Evolutionary conservation across 2,888 invertebrate genomes (phyloP).

Genomic region (Drosophila anceps): DNA sequence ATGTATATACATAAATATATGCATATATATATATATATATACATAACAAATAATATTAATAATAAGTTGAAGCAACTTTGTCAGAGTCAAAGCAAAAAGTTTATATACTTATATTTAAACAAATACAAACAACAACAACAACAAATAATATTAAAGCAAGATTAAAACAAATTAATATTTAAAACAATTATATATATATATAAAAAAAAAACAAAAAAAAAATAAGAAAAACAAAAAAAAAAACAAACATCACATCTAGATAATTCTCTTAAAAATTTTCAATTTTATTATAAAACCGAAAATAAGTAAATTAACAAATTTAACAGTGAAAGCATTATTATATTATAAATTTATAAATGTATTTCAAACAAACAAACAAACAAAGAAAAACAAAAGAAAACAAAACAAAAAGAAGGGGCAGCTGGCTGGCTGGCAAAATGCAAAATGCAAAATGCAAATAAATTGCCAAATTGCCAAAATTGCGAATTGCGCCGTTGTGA

Average conservation of each 20-base stretch:
- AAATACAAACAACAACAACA: constrained; percentile 42
- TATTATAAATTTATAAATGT: constrained; percentile 67
- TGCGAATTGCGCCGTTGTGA: constrained; percentile 56
- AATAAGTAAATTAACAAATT: constrained; percentile 72
- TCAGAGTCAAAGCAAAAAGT: constrained; percentile 73
- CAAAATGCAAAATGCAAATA: constrained; percentile 17
- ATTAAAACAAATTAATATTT: constrained; percentile 69
- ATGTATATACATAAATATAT: constrained; percentile 33
- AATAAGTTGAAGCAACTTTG: constrained; percentile 74
- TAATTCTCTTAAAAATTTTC: constrained; percentile 83
- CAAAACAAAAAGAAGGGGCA: constrained; percentile 20
- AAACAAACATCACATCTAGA: constrained; percentile 76
- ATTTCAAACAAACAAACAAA: constrained; percentile 46
- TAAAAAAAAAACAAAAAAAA: constrained; percentile 36
- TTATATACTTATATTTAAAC: constrained; percentile 76
- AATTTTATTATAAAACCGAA: constrained; percentile 82
- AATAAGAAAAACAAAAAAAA: constrained; percentile 38
- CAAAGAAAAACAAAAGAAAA: background rate
- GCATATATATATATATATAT: constrained; percentile 6
- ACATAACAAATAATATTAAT: constrained; percentile 32
- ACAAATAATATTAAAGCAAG: constrained; percentile 72
- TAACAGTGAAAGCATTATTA: constrained; percentile 77
- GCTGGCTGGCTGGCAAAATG: too few relatives aligned
- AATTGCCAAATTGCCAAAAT: constrained; percentile 43
- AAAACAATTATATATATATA: constrained; percentile 54